Evolutionary conservation across 2,888 invertebrate genomes (phyloP).

Genomic region (Stenolophus ochropezus): DNA sequence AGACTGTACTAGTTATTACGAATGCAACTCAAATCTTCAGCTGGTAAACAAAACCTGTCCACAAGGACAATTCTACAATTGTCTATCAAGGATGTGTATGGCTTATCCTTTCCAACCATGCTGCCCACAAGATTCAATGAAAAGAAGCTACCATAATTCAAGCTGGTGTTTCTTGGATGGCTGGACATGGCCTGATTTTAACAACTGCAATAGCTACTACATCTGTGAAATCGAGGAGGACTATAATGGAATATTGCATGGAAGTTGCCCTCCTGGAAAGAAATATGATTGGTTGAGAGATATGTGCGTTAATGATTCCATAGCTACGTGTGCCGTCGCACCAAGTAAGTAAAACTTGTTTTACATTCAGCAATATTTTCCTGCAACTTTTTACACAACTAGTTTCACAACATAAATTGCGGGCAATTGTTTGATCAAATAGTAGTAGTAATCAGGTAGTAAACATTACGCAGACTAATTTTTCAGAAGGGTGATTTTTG

Average conservation of each 20-base stretch:
- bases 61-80: not conserved
- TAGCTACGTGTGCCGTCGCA: not conserved
- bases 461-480: no score
- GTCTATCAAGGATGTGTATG: not conserved
- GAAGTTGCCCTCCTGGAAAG: not conserved
- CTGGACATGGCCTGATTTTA: not conserved
- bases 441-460: no score
- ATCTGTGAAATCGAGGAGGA: not conserved
- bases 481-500: no score
- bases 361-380: no score
- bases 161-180: not conserved
- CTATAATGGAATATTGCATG: no score
- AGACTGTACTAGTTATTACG: conserved; percentile 33
- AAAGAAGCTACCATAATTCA: not conserved
- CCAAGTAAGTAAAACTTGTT: no score
- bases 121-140: conserved; percentile 20
- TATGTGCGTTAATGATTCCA: not conserved
- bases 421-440: no score
- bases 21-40: conserved; percentile 15
- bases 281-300: conserved; percentile 27
- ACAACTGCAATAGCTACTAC: conserved; percentile 12
- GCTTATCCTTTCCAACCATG: conserved; percentile 6
- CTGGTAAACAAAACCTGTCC: conserved; percentile 16
- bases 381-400: no score
- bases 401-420: no score